A percentile compares a stretch with the other conserved stretches of the same genome.
These are phyloP conservation scores for Lophura swinhoii DNA, from an alignment of 2,797 vertebrate species.

Conservation along the genomic window DNA sequence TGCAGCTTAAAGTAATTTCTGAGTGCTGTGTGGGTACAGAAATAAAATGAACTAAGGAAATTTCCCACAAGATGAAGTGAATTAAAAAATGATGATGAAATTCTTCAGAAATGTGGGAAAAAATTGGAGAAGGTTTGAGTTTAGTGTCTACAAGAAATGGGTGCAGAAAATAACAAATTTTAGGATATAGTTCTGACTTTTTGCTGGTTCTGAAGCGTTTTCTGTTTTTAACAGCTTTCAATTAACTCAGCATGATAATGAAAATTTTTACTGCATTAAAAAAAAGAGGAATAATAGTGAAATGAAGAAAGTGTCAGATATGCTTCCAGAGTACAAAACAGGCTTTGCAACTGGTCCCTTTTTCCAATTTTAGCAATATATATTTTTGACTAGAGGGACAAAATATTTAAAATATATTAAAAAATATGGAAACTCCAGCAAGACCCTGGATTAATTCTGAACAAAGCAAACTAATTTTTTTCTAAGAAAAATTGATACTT, in stretches of 20 bases:
- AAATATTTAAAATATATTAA: neutral
- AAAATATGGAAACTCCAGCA: neutral
- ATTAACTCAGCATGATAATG: conserved; percentile 25
- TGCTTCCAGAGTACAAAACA: neutral
- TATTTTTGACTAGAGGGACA: neutral
- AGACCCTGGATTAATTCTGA: neutral
- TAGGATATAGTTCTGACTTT: neutral
- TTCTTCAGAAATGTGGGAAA: neutral
- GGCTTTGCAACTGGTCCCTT: neutral
- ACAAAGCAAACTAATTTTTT: neutral
- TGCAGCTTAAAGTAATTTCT: neutral
- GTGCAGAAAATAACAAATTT: neutral
- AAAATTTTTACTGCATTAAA: neutral
- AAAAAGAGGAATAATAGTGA: neutral
- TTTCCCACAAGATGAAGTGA: neutral
- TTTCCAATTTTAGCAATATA: neutral
- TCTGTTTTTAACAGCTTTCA: neutral
- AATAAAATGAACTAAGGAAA: neutral
- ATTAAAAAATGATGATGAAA: rapidly evolving
- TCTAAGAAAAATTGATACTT: neutral
- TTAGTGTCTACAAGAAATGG: neutral
- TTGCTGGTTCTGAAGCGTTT: neutral
- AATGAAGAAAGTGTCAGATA: conserved; percentile 14
- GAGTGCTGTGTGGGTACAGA: neutral
- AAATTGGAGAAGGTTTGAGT: neutral